Conservation (phyloP, 2,797 vertebrate genomes). For the Phrynocephalus guinanensis region DNA sequence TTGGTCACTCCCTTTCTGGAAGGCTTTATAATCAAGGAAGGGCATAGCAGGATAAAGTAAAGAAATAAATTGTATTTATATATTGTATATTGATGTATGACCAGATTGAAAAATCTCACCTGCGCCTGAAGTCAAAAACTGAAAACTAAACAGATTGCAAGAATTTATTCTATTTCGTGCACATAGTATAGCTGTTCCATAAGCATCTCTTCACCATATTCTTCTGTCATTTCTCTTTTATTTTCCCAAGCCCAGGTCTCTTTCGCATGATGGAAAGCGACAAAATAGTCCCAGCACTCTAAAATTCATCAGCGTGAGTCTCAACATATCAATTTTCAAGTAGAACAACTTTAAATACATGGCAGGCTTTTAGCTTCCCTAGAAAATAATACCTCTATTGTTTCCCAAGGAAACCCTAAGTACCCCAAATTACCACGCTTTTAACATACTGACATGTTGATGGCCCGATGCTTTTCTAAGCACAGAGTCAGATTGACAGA, state of each 20-base stretch:
- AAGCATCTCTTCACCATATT: conserved; percentile 29
- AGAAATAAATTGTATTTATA: conserved; percentile 33
- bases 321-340: conserved; percentile 72
- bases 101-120: conserved; percentile 35
- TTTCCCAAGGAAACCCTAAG: conserved; percentile 69
- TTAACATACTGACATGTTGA: conserved; percentile 75
- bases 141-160: conserved; percentile 37
- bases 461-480: conserved; percentile 75
- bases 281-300: conserved; percentile 59
- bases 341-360: conserved; percentile 69
- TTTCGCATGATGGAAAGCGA: conserved; percentile 55
- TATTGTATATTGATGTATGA: conserved; percentile 22
- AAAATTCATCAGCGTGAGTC: conserved; percentile 58
- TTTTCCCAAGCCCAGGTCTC: conserved; percentile 55
- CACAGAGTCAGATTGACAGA: conserved; percentile 75
- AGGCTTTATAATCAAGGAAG: too few relatives aligned
- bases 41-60: too few relatives aligned
- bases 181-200: conserved; percentile 28
- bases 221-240: conserved; percentile 55
- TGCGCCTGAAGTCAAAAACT: conserved; percentile 27
- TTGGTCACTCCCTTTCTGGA: too few relatives aligned
- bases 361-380: conserved; percentile 71
- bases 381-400: conserved; percentile 72
- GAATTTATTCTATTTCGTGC: conserved; percentile 13
- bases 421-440: conserved; percentile 75